Evolutionary conservation across 37 sponge, comb jelly and placozoan genomes (phyloP), one percentile per base, ranked within the genome.

Genomic region (Sycon ciliatum): DNA sequence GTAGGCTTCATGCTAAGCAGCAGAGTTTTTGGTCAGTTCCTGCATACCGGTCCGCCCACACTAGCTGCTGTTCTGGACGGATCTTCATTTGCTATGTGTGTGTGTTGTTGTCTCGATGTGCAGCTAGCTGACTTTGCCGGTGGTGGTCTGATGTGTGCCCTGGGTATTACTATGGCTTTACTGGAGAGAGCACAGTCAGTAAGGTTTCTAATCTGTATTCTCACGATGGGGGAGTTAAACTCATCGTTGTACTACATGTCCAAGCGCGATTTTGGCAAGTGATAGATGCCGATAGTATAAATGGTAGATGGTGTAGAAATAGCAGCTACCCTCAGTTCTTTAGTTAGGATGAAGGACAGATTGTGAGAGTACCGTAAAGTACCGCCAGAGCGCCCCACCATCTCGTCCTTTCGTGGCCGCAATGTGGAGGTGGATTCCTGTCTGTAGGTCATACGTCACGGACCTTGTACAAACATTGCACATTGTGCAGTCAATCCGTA

Each of bases 121-220:
- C 49, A 90, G 90, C 39, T 88, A 24, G 95, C 87, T 36, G 95
- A 95, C 69, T 95, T 88, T 86, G 85, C 92, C 78, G 98, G 98
- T 20, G 99, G 99, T 37, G 76, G 90, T 66, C 49, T 88, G 13
- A 67, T 86, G 32, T 98, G 99, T 80, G 88, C 89, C 29, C 57
- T 85, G 22, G 99, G 99, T 0, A 84, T 98, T 16, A 73, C 92
- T 1, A 80, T 84, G 78, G 99, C 93, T 13, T 73, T 93, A 23
- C n/a, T 93, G 46, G 76, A 83, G 38, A 72, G 95, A 32, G 9
- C 39, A 9, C 7, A 68, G 54, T 32, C 70, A 28, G 63, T 60
- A 28, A 22, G 63, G 11, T 13, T 13, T 42, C 13, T 18, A 18
- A 42, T 13, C 13, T 42, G 49, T 42, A 18, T 42, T 18, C 13